phyloP scores from a whole-genome alignment of 2,113 vertebrate species.

The Tyrannus savana region DNA sequence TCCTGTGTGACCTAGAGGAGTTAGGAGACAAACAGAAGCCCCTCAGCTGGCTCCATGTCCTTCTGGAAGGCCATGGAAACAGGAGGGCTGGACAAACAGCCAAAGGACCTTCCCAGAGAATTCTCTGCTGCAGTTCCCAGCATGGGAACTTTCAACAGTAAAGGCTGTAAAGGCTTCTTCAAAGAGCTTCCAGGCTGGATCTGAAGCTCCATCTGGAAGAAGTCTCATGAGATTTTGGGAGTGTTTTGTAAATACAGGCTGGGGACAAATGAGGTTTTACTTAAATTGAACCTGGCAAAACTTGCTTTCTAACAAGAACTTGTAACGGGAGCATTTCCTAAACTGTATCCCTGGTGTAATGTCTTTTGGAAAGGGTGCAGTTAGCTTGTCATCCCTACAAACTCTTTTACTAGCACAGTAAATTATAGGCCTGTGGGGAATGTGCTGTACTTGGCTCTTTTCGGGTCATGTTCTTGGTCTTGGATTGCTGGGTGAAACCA shows the following conservation, averaged over 20 bases:
- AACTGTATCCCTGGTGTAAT: neutral
- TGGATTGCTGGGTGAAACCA: neutral
- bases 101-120: neutral
- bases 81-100: neutral
- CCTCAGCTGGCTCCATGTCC: neutral
- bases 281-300: conserved; percentile 18
- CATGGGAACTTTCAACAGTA: neutral
- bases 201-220: conserved; percentile 37
- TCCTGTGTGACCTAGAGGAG: neutral
- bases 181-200: conserved; percentile 13
- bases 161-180: conserved; percentile 37
- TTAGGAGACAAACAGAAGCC: neutral
- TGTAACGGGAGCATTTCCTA: neutral
- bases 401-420: neutral
- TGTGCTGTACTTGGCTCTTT: conserved; percentile 24
- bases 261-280: conserved; percentile 23
- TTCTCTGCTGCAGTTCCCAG: neutral
- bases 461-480: conserved; percentile 8
- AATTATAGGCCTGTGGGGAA: conserved; percentile 21
- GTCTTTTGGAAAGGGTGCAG: neutral
- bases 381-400: conserved; percentile 28
- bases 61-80: neutral
- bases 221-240: neutral
- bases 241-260: conserved; percentile 52
- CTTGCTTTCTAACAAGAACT: neutral